These are phyloP conservation scores for Pipistrellus kuhlii DNA, from an alignment of 2,797 vertebrate genomes.

Conservation along the genomic window DNA sequence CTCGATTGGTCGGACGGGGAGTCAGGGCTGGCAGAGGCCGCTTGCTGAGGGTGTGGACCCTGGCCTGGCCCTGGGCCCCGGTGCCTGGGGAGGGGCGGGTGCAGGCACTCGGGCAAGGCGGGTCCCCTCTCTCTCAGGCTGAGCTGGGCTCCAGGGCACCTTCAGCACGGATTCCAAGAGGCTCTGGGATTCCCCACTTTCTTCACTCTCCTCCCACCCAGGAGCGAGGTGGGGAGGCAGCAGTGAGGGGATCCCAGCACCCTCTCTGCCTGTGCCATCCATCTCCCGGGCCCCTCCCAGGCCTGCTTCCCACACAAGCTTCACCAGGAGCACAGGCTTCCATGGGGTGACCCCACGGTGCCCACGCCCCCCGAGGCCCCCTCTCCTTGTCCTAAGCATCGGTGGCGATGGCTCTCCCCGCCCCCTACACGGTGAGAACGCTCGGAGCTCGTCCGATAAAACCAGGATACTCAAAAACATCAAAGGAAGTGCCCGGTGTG, in stretches of 20 bases:
- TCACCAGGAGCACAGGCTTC: not conserved
- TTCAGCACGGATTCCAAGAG: not conserved
- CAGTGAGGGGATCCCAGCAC: fast-evolving
- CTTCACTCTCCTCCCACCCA: too few relatives aligned
- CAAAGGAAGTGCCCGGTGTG: too few relatives aligned
- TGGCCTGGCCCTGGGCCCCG: not conserved
- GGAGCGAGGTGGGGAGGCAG: not conserved
- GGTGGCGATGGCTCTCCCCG: not conserved
- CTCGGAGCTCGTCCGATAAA: not conserved
- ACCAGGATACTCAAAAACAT: not conserved
- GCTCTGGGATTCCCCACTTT: not conserved
- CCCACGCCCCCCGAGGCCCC: too few relatives aligned
- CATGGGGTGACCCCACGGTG: not conserved
- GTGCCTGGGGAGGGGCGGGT: not conserved
- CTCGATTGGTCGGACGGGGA: not conserved
- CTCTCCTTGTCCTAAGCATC: not conserved
- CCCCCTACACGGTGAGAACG: not conserved
- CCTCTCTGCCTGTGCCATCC: not conserved
- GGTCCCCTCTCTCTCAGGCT: not conserved
- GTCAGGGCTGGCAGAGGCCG: not conserved
- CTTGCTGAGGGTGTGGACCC: not conserved
- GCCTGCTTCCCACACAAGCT: not conserved
- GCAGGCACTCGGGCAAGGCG: not conserved
- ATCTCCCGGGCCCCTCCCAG: not conserved
- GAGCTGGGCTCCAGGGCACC: fast-evolving